Base-by-base conservation (phyloP, 2,888 invertebrate genomes). In the Pterobdella sp. region DNA sequence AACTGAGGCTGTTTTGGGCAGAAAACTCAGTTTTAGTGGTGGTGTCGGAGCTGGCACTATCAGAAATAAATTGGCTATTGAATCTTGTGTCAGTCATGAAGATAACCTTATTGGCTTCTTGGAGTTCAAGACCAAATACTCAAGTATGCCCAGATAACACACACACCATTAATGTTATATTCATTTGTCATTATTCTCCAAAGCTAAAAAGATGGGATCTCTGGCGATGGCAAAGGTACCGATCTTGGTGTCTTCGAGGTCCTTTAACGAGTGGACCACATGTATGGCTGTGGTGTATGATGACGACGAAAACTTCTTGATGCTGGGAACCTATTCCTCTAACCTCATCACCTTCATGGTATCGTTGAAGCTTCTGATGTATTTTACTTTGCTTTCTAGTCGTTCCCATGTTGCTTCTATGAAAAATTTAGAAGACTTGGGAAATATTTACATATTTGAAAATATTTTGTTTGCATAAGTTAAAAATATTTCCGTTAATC, bases 101-200 rank as follows among this genome's bases (percentile, higher is more conserved):
- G 71, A 71, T 18, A 71, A 71, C 32, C 63, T 71, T 18, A 71
- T 71, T 71, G 71, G 71, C 0, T 71, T 71, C 56, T 29, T 71
- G 63, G 71, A 71, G 63, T 71, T 71, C 36, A 71, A 71, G 35
- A 63, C 71, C 18, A 71, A 71, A 29, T 71, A 63, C 36, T 71
- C 71, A 1, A 71, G 71, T 71, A 1, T 14, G 69, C 52, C 31
- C n/a, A 63, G n/a, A 7, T 26, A 26, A 26, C n/a, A 7, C 26
- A 10, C 7, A 26, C 2, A 0, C 29, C 29, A 66, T 10, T 1
- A 66, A 29, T 42, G 22, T 10, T 1, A 66, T 3, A 66, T 4
- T 31, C 4, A 34, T 1, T 18, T 34, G 1, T 3, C 31, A 2
- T 29, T 32, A 31, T 2, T 32, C 3, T 37, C 26, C 49, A 2